Percentiles rank a stretch among this genome's conserved stretches.
Evolutionary conservation across 2,888 invertebrate species (phyloP).

Genomic region (Apoda limacodes): DNA sequence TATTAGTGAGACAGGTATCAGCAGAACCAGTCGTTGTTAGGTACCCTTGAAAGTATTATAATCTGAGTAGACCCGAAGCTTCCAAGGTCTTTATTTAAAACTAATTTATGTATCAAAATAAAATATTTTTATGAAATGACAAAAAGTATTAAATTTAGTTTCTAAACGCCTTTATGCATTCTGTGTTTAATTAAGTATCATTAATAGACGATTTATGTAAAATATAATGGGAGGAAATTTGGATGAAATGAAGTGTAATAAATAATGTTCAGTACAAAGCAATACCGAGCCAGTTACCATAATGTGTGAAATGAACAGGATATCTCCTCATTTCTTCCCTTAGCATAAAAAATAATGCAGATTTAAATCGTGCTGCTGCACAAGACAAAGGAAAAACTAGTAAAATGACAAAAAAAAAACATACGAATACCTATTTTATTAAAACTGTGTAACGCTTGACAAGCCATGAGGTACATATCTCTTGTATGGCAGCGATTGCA

Average conservation of each 20-base stretch:
- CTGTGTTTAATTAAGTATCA: conserved; percentile 39
- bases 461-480: no score
- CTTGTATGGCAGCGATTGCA: conserved; percentile 62
- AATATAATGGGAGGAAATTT: conserved; percentile 42
- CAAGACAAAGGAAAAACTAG: conserved; percentile 43
- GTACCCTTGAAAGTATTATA: conserved; percentile 50
- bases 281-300: conserved; percentile 60
- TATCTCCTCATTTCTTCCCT: conserved; percentile 40
- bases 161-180: conserved; percentile 37
- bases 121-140: conserved; percentile 65
- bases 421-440: conserved; percentile 43
- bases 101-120: conserved; percentile 33
- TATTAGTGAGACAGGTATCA: conserved; percentile 31
- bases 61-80: conserved; percentile 38
- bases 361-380: conserved; percentile 65
- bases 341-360: conserved; percentile 26
- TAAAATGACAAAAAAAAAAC: conserved; percentile 36
- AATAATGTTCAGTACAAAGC: conserved; percentile 51
- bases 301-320: conserved; percentile 25
- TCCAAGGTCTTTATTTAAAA: conserved; percentile 44
- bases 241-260: conserved; percentile 19
- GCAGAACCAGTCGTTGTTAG: conserved; percentile 43
- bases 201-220: conserved; percentile 33
- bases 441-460: no score
- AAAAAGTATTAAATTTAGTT: conserved; percentile 60